phyloP scores from a whole-genome alignment of 2,888 invertebrate genomes.

The Melieria omissa region DNA sequence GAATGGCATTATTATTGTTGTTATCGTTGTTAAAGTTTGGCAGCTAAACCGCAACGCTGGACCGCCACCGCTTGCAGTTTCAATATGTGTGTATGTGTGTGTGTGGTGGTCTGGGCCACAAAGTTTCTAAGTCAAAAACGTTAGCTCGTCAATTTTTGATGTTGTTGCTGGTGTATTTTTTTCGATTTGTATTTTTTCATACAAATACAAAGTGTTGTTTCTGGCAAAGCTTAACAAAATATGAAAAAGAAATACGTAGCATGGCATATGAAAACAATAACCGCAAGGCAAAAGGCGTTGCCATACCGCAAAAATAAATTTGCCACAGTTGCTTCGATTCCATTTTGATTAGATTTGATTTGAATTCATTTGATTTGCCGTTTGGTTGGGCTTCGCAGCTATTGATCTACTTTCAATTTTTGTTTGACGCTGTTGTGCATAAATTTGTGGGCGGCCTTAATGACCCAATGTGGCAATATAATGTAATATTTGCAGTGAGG shows the following conservation, averaged over 20 bases:
- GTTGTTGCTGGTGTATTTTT: constrained; percentile 16
- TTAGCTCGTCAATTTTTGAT: background rate
- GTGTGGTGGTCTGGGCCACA: background rate
- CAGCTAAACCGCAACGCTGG: background rate
- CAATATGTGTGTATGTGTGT: background rate
- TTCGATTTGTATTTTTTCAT: constrained; percentile 18
- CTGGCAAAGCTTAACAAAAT: background rate
- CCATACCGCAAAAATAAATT: no score
- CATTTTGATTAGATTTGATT: constrained; percentile 8
- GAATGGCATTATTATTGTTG: no score
- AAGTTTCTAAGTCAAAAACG: background rate
- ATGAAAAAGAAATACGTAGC: no score
- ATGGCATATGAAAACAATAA: no score
- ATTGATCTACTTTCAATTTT: constrained; percentile 13
- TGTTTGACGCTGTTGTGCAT: background rate
- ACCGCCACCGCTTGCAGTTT: background rate
- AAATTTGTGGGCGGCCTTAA: background rate
- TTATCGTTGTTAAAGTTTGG: constrained; percentile 3
- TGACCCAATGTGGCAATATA: constrained; percentile 11
- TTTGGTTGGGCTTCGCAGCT: constrained; percentile 11
- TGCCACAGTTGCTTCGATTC: no score
- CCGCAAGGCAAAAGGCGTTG: no score
- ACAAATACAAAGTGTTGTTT: background rate
- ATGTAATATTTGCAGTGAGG: no score
- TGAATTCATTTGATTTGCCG: constrained; percentile 19